A percentile compares a stretch with the other conserved stretches of the same genome.
Conservation (phyloP, 2,888 invertebrate genomes). For the Agrochola macilenta region DNA sequence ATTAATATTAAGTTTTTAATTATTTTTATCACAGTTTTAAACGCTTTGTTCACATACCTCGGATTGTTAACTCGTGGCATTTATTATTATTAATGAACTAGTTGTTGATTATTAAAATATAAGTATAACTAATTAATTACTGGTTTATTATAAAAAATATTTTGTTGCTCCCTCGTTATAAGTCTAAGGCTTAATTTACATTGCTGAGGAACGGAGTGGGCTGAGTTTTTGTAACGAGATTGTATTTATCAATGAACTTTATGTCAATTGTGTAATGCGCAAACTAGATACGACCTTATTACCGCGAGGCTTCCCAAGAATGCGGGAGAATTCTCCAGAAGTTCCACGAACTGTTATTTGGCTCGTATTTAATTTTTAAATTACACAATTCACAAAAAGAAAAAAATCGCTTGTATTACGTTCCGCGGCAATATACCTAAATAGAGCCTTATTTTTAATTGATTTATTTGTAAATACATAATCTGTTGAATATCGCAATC, state of each 20-base stretch:
- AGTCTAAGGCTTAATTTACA: background rate
- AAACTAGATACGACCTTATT: too few species aligned
- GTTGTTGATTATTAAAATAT: constrained; percentile 3
- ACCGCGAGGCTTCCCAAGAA: too few species aligned
- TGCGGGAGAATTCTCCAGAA: too few species aligned
- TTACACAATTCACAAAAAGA: too few species aligned
- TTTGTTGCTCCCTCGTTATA: constrained; percentile 32
- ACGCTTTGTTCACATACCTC: constrained; percentile 49
- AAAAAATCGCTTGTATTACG: too few species aligned
- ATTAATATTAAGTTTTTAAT: constrained; percentile 32
- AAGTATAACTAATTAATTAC: background rate
- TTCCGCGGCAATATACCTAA: too few species aligned
- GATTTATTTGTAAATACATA: background rate
- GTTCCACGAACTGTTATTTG: too few species aligned
- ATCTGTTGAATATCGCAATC: background rate
- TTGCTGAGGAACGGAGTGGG: too few species aligned
- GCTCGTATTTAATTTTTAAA: too few species aligned
- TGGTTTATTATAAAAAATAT: background rate
- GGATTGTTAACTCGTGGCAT: constrained; percentile 46
- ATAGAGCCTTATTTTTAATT: background rate
- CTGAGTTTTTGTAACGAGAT: too few species aligned
- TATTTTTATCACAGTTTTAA: constrained; percentile 32
- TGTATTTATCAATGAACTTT: too few species aligned
- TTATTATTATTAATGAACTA: constrained; percentile 40
- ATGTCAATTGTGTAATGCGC: too few species aligned